Conservation (phyloP, 2,888 invertebrate genomes). For the Oxystoma pomonae region DNA sequence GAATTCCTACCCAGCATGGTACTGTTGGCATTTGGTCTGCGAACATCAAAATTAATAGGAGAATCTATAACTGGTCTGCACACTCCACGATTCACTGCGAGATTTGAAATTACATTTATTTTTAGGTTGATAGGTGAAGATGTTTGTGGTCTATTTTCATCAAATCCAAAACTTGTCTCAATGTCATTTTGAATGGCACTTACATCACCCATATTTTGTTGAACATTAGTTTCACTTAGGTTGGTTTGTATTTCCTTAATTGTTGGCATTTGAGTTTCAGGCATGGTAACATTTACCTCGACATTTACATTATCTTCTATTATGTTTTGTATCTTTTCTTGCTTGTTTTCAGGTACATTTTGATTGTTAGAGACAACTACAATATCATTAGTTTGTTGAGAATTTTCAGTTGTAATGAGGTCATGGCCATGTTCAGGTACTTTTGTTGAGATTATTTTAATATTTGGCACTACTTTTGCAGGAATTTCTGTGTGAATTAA, state of each 20-base stretch:
- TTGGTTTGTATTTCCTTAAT: too few species aligned
- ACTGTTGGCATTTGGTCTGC: conserved; percentile 17
- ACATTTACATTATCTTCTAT: neutral
- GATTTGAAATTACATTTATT: conserved; percentile 11
- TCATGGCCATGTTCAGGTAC: too few species aligned
- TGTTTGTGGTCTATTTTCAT: conserved; percentile 8
- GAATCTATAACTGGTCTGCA: conserved; percentile 6
- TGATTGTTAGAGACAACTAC: neutral
- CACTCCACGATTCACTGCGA: conserved; percentile 4
- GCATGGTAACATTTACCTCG: neutral
- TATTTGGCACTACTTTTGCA: too few species aligned
- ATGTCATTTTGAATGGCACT: conserved; percentile 5
- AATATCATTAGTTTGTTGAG: neutral
- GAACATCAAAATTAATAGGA: conserved; percentile 9
- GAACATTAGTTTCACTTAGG: neutral
- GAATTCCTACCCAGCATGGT: conserved; percentile 6
- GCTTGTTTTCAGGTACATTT: neutral
- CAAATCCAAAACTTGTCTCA: conserved; percentile 17
- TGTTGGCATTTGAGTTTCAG: neutral
- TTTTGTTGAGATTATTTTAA: too few species aligned
- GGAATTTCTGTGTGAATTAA: too few species aligned
- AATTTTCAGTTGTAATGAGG: too few species aligned
- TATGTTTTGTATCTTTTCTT: neutral
- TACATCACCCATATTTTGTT: neutral
- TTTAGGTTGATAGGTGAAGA: neutral